These are phyloP conservation scores for Glossosoma conforme DNA, from an alignment of 1,140 invertebrate species.

Conservation along the genomic window DNA sequence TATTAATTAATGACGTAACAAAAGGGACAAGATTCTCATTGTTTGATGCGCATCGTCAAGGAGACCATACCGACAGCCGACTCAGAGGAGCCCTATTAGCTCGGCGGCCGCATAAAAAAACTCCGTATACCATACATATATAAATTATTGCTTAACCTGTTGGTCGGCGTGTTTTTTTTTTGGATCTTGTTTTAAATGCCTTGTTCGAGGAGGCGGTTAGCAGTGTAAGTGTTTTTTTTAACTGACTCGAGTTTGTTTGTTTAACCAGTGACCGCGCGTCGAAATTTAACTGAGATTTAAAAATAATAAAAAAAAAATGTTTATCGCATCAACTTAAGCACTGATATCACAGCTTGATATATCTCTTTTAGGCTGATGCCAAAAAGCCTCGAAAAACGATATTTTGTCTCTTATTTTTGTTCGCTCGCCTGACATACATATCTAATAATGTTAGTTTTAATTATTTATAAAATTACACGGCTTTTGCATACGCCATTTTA, in stretches of 20 bases:
- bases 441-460: no score
- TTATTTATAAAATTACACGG: no score
- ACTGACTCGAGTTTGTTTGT: background rate
- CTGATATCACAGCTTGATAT: no score
- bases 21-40: no score
- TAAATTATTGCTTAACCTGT: slow-evolving; percentile 29
- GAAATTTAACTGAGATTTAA: background rate
- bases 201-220: slow-evolving; percentile 29
- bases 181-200: slow-evolving; percentile 24
- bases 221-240: slow-evolving; percentile 23
- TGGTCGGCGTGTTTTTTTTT: slow-evolving; percentile 20
- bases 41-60: no score
- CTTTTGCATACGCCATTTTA: no score
- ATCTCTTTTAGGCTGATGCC: no score
- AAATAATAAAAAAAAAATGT: background rate
- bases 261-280: slow-evolving; percentile 6
- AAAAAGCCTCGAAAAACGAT: no score
- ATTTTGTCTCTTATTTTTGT: no score
- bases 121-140: slow-evolving; percentile 15
- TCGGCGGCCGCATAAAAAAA: slow-evolving; percentile 9
- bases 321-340: background rate
- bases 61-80: slow-evolving; percentile 9
- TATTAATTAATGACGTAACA: no score
- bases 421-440: no score
- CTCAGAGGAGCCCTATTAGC: slow-evolving; percentile 24